Evolutionary conservation across 30 jellyfish, hydroid and myxozoan species (phyloP).

Genomic region (Pseudorhiza aurosa): DNA sequence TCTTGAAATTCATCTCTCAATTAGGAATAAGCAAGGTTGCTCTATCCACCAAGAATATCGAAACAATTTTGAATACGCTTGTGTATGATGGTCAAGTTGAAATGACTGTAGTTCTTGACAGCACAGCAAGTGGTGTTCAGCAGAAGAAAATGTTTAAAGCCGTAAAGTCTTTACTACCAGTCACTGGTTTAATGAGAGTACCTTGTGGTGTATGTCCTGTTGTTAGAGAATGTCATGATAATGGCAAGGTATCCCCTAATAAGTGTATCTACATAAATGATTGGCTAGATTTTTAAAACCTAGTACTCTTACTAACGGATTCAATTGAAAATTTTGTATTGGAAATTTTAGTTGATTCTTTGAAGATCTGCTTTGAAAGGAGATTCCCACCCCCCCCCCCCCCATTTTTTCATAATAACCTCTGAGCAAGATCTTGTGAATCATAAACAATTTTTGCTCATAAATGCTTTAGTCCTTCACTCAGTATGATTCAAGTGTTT

Average conservation of each 20-base stretch:
- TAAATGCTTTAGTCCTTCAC: too few species aligned
- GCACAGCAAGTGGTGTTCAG: conserved; percentile 49
- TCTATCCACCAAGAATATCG: conserved; percentile 82
- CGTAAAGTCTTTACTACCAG: conserved; percentile 77
- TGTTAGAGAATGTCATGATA: conserved; percentile 87
- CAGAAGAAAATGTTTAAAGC: conserved; percentile 87
- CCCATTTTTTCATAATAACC: too few species aligned
- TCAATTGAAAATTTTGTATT: too few species aligned
- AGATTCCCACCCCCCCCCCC: too few species aligned
- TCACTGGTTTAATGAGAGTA: conserved; percentile 87
- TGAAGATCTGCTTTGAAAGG: too few species aligned
- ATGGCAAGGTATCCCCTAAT: conserved; percentile 84
- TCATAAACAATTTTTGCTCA: too few species aligned
- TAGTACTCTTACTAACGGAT: too few species aligned
- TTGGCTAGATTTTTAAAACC: conserved; percentile 77
- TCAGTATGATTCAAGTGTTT: too few species aligned
- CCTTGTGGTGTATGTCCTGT: conserved; percentile 99
- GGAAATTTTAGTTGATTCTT: too few species aligned
- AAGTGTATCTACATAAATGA: conserved; percentile 86
- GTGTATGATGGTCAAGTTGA: conserved; percentile 96
- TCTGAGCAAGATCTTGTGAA: too few species aligned
- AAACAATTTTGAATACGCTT: conserved; percentile 86
- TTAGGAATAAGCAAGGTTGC: conserved; percentile 98
- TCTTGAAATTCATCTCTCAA: conserved; percentile 87
- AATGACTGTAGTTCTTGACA: conserved; percentile 58